Percentiles rank a stretch among this genome's conserved stretches.
Evolutionary conservation across 2,113 vertebrate genomes (phyloP).

Genomic region (Oxyruncus cristatus): DNA sequence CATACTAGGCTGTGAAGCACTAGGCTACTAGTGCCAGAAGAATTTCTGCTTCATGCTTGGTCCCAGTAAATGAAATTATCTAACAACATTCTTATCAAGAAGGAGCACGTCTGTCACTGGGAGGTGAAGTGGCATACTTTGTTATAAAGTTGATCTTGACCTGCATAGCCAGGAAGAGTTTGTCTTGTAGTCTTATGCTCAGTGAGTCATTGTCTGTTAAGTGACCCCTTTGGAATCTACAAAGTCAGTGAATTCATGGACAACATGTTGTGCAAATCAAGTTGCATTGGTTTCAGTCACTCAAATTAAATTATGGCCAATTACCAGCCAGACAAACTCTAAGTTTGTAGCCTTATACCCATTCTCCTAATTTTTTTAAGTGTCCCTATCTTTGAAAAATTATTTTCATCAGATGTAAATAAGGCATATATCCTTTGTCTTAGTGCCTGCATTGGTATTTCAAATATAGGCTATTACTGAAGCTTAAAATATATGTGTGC

Average conservation of each 20-base stretch:
- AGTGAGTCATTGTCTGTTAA: neutral
- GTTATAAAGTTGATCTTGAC: neutral
- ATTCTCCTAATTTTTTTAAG: neutral
- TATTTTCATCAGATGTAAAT: neutral
- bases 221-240: neutral
- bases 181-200: neutral
- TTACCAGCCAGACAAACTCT: neutral
- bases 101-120: neutral
- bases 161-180: neutral
- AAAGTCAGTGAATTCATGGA: neutral
- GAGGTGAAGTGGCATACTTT: neutral
- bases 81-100: neutral
- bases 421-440: neutral
- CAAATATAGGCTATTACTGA: neutral
- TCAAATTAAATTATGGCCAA: neutral
- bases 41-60: neutral
- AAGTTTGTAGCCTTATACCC: neutral
- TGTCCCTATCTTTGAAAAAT: neutral
- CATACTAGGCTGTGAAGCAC: rapidly evolving
- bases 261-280: neutral
- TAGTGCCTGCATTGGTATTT: neutral
- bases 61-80: neutral
- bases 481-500: neutral
- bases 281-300: neutral
- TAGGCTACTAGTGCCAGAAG: neutral